Conservation (phyloP, 2,797 vertebrate species). For the Karalla daura region DNA sequence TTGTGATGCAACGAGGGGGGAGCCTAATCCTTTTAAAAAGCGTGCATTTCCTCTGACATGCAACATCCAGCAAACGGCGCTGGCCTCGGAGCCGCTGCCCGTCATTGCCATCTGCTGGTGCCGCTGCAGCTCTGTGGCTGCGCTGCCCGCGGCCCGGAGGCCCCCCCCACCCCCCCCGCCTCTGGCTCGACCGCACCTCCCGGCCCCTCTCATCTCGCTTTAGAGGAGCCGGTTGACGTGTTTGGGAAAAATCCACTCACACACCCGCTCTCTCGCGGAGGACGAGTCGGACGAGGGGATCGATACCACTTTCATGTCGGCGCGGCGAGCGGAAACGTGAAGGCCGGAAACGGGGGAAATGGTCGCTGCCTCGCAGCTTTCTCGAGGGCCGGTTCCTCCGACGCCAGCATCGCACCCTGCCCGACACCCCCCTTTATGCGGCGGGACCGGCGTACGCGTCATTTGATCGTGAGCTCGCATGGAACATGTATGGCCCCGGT, state of each 20-base stretch:
- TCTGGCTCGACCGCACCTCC: conserved; percentile 19
- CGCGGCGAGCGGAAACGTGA: conserved; percentile 28
- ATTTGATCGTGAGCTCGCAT: no score
- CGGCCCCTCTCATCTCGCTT: conserved; percentile 23
- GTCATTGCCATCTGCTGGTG: conserved; percentile 71
- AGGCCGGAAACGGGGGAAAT: conserved; percentile 7
- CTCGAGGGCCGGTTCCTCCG: no score
- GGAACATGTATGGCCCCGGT: no score
- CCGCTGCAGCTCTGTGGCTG: no score
- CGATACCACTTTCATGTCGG: conserved; percentile 15
- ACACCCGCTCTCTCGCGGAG: conserved; percentile 17
- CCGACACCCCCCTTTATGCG: no score
- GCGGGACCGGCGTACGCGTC: no score
- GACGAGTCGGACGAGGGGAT: conserved; percentile 41
- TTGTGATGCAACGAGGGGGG: conserved; percentile 47
- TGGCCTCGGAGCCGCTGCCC: conserved; percentile 27
- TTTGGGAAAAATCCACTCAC: conserved; percentile 22
- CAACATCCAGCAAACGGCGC: conserved; percentile 53
- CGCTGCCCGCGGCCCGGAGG: no score
- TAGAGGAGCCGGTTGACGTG: conserved; percentile 32
- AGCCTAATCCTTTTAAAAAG: conserved; percentile 59
- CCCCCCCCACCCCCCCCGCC: no score
- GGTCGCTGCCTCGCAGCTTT: background rate
- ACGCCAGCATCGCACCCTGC: no score
- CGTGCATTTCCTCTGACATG: conserved; percentile 54